A percentile compares a stretch with the other conserved stretches of the same genome.
These are phyloP conservation scores for Montipora capitata DNA, from an alignment of 92 coral and sea anemone genomes.

Conservation along the genomic window DNA sequence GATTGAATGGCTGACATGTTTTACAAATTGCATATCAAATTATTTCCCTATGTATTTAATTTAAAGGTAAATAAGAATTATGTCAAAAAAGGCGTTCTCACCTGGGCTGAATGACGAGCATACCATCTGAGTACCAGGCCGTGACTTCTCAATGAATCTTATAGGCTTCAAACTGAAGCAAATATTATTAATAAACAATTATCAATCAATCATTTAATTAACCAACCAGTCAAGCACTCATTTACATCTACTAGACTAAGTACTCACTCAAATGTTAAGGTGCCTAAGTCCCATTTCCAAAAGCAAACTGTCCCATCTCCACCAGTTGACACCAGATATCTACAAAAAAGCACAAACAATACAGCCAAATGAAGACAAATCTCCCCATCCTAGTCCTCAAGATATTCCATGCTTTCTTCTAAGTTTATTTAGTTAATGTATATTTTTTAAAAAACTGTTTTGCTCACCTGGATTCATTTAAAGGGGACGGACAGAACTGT, in stretches of 20 bases:
- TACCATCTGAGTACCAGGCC: conserved; percentile 99
- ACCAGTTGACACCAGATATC: conserved; percentile 97
- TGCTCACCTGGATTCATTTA: conserved; percentile 80
- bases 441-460: not conserved
- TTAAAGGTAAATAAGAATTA: no score
- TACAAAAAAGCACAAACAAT: not conserved
- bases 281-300: conserved; percentile 93
- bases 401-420: not conserved
- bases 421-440: no score
- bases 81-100: not conserved
- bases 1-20: no score
- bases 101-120: conserved; percentile 99
- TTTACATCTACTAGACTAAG: not conserved
- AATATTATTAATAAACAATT: not conserved
- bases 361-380: no score
- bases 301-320: conserved; percentile 99
- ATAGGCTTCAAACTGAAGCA: conserved; percentile 78
- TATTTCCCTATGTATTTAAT: no score
- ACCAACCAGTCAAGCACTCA: not conserved
- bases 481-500: conserved; percentile 91
- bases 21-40: no score
- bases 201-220: not conserved
- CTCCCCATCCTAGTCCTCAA: not conserved
- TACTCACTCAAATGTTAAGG: conserved; percentile 88
- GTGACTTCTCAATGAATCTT: conserved; percentile 94